These are phyloP conservation scores for Psittacula cyanocephala DNA, from an alignment of 2,113 vertebrate species.

Conservation along the genomic window DNA sequence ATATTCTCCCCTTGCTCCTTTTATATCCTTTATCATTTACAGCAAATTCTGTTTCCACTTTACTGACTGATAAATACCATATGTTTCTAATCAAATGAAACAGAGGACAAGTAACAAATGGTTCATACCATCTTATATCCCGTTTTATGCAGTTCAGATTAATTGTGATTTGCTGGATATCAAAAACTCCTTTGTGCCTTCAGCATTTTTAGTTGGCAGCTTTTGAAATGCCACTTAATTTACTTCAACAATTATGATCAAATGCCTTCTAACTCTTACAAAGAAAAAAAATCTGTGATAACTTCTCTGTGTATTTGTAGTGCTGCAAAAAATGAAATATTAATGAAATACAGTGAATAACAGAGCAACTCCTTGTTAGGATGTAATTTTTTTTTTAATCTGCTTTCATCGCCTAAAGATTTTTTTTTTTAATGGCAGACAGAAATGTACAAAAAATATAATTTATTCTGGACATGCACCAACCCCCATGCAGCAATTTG, in stretches of 20 bases:
- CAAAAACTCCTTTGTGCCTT: constrained; percentile 36
- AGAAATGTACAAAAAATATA: not conserved
- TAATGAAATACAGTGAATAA: constrained; percentile 6
- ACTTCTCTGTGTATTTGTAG: constrained; percentile 1
- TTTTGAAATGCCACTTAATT: constrained; percentile 60
- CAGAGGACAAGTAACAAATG: constrained; percentile 56
- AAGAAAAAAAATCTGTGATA: not conserved
- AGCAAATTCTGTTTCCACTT: constrained; percentile 30
- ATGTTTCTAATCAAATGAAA: constrained; percentile 24
- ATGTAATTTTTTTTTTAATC: constrained; percentile 2
- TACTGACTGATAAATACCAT: constrained; percentile 46
- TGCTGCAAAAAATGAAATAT: constrained; percentile 44
- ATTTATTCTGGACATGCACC: not conserved
- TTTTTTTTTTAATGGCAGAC: not conserved
- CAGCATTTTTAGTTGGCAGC: constrained; percentile 40
- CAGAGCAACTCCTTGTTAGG: not conserved
- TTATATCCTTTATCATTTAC: not conserved
- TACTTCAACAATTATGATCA: constrained; percentile 54
- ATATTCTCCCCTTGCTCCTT: not conserved
- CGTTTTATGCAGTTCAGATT: constrained; percentile 16
- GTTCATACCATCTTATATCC: not conserved
- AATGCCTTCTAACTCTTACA: constrained; percentile 29
- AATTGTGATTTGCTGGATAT: constrained; percentile 57
- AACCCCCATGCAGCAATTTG: not conserved
- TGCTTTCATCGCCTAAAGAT: not conserved